Evolutionary conservation across 2,797 vertebrate genomes (phyloP).

Genomic region (Gobionotothen gibberifrons): DNA sequence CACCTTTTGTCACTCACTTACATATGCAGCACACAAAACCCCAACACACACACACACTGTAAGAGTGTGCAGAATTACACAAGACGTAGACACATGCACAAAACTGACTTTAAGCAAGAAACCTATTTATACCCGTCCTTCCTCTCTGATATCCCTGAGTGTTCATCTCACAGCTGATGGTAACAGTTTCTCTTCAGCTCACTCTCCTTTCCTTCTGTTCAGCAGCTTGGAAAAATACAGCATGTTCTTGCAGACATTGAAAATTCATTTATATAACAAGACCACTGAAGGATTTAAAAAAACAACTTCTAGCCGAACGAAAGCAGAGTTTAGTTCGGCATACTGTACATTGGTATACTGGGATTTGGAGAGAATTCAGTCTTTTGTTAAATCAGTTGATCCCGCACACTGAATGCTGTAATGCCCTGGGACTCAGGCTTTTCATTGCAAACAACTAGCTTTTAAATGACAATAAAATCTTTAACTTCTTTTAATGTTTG

Average conservation of each 20-base stretch:
- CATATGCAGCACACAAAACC: conserved; percentile 25
- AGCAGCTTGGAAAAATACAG: conserved; percentile 52
- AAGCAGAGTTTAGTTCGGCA: conserved; percentile 11
- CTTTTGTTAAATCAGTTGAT: not conserved
- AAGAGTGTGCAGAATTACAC: conserved; percentile 22
- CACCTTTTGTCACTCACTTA: conserved; percentile 54
- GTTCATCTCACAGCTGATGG: conserved; percentile 66
- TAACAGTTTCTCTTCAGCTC: conserved; percentile 52
- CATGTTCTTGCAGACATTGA: conserved; percentile 41
- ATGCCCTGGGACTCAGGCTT: too few relatives aligned
- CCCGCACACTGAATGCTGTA: not conserved
- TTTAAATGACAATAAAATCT: too few relatives aligned
- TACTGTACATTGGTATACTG: not conserved
- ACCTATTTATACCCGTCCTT: conserved; percentile 34
- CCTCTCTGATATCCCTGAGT: conserved; percentile 42
- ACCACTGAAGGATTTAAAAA: conserved; percentile 38
- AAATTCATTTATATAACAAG: conserved; percentile 57
- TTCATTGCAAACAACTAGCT: too few relatives aligned
- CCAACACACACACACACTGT: conserved; percentile 2
- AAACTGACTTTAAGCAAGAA: conserved; percentile 42
- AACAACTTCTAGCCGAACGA: conserved; percentile 33
- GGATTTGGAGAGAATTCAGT: conserved; percentile 12
- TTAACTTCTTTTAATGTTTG: not conserved
- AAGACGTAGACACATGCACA: conserved; percentile 16
- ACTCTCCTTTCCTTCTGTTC: conserved; percentile 50